A percentile compares a stretch with the other conserved stretches of the same genome.
Evolutionary conservation across 2,888 invertebrate genomes (phyloP).

Genomic region (Physocephala rufipes): DNA sequence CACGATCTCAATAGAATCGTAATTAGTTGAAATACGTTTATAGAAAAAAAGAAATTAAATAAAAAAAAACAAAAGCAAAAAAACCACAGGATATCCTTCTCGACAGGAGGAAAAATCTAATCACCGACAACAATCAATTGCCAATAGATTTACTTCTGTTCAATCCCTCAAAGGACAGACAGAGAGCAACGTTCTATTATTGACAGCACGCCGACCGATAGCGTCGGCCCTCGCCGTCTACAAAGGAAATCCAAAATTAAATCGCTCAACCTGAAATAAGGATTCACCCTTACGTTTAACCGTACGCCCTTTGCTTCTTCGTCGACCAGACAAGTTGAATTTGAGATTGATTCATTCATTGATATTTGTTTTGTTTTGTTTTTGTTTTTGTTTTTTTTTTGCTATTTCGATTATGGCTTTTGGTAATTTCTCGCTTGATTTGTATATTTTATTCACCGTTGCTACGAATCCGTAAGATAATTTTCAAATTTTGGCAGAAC

Average conservation of each 20-base stretch:
- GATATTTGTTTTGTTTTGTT: too few relatives aligned
- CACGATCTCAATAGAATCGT: slow-evolving; percentile 25
- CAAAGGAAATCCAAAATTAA: neutral
- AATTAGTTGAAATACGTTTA: slow-evolving; percentile 27
- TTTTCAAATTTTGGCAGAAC: too few relatives aligned
- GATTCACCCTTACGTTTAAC: neutral
- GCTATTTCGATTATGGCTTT: too few relatives aligned
- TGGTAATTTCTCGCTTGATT: too few relatives aligned
- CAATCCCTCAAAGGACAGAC: neutral
- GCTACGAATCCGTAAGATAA: too few relatives aligned
- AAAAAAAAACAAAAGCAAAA: neutral
- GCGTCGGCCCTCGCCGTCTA: neutral
- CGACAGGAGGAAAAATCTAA: slow-evolving; percentile 9
- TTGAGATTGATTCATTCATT: too few relatives aligned
- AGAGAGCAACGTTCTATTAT: neutral
- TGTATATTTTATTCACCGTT: too few relatives aligned
- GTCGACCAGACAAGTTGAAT: too few relatives aligned
- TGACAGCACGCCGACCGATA: neutral
- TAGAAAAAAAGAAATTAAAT: slow-evolving; percentile 9
- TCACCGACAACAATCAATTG: slow-evolving; percentile 9
- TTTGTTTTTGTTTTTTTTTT: too few relatives aligned
- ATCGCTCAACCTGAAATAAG: neutral
- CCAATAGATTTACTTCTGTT: neutral
- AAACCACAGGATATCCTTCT: slow-evolving; percentile 5
- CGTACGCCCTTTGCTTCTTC: too few relatives aligned